Base-by-base conservation (phyloP, 2,888 invertebrate species). In the Leptinotarsa rubiginosa region DNA sequence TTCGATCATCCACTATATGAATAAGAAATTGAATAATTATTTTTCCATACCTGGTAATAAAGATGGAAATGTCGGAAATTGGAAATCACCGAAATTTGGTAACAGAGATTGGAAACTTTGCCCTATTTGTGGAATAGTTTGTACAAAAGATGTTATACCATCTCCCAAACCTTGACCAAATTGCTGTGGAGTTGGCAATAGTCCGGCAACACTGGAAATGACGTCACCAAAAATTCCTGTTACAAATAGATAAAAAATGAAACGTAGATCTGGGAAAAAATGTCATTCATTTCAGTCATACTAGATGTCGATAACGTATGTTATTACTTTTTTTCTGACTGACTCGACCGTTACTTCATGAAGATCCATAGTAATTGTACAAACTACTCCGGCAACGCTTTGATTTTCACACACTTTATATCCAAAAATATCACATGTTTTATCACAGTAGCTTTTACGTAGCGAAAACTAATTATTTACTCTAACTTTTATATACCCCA, bases 101-200 rank as follows among this genome's bases (percentile, higher is more conserved):
- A 83, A 73, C 25, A 83, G 74, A n/a, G 81, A 81, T 54, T 81
- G 81, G 56, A 83, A 81, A 70, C 83, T 82, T 74, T 83, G 82
- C 47, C 79, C 83, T 56, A 83, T 83, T 49, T 81, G 81, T 12
- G 83, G 83, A 16, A 83, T 56, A 2, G 83, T 83, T 41, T 79
- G 78, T 1, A 83, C 67, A 64, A 83, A 83, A 10, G 81, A 78
- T 47, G 81, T 77, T 18, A 83, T 71, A 10, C 83, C 83, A 5
- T 82, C 78, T 10, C 80, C 81, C 4, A 83, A 65, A 13, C 82
- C 81, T 65, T 79, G 78, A 31, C 81, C 83, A 56, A 83, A 76
- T 52, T 81, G 77, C 67, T 80, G 80, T 10, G 82, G 81, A 5
- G 77, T 76, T 12, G 82, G 82, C 4, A 81, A 76, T 47, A 81